These are phyloP conservation scores for Drosophila eohydei DNA, from an alignment of 2,888 invertebrate genomes.

Conservation along the genomic window DNA sequence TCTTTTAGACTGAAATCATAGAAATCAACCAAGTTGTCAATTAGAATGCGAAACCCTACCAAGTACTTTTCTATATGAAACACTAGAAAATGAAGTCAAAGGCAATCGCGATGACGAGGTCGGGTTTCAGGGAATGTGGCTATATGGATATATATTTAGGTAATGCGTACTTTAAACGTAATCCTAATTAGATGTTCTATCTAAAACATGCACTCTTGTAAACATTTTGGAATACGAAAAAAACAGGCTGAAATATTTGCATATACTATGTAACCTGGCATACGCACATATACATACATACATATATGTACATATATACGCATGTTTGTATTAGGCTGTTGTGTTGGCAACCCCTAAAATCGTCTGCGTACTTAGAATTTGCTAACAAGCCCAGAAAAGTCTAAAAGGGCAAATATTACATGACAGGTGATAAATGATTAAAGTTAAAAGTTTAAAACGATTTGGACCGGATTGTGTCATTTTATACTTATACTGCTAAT, in stretches of 20 bases:
- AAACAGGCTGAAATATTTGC: background rate
- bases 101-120: background rate
- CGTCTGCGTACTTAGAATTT: background rate
- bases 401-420: conserved; percentile 41
- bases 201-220: background rate
- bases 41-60: conserved; percentile 66
- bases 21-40: conserved; percentile 57
- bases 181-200: background rate
- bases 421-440: conserved; percentile 5
- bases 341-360: conserved; percentile 6
- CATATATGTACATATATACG: background rate
- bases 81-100: conserved; percentile 47
- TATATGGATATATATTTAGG: background rate
- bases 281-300: background rate
- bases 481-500: background rate
- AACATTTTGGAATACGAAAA: too few species aligned
- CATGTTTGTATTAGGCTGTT: background rate
- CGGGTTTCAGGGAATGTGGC: background rate
- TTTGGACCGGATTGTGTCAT: conserved; percentile 4
- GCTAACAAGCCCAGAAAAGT: conserved; percentile 12
- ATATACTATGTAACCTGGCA: background rate
- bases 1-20: conserved; percentile 40
- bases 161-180: background rate
- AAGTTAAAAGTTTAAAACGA: conserved; percentile 5
- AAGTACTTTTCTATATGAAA: conserved; percentile 12